phyloP scores from a whole-genome alignment of 2,888 invertebrate species.

The Drosophila maculinotata region DNA sequence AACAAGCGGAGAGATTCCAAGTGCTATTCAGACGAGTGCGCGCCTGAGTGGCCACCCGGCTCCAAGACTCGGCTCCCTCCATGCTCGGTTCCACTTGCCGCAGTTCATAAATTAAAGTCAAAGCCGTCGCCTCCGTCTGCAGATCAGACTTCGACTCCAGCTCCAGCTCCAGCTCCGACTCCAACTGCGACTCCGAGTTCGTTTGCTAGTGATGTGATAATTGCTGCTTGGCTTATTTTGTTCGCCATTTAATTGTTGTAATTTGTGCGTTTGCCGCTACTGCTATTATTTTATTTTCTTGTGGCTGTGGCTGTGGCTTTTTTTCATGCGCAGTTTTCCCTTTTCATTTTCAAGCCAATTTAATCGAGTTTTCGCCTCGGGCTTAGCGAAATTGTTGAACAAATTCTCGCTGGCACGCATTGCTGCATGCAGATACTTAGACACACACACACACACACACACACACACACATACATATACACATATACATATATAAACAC shows the following conservation, averaged over 20 bases:
- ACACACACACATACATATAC: not conserved
- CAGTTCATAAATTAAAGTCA: constrained; percentile 78
- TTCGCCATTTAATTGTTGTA: constrained; percentile 80
- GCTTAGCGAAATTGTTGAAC: constrained; percentile 75
- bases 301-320: constrained; percentile 5
- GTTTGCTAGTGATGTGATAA: constrained; percentile 75
- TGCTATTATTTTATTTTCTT: constrained; percentile 34
- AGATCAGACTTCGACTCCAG: constrained; percentile 8
- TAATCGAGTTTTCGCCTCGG: constrained; percentile 66
- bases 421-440: constrained; percentile 67
- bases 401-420: constrained; percentile 79
- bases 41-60: constrained; percentile 60
- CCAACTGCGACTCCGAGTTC: constrained; percentile 18
- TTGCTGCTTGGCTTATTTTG: constrained; percentile 79
- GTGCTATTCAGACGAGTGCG: constrained; percentile 43
- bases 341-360: constrained; percentile 68
- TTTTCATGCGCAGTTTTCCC: constrained; percentile 62
- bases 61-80: not conserved
- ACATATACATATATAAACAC: too few species aligned
- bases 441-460: constrained; percentile 2
- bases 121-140: constrained; percentile 34
- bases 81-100: constrained; percentile 47
- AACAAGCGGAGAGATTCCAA: constrained; percentile 53
- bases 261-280: constrained; percentile 67
- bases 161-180: constrained; percentile 9